phyloP scores from a whole-genome alignment of 2,888 invertebrate species.

The Ophonus ardosiacus region DNA sequence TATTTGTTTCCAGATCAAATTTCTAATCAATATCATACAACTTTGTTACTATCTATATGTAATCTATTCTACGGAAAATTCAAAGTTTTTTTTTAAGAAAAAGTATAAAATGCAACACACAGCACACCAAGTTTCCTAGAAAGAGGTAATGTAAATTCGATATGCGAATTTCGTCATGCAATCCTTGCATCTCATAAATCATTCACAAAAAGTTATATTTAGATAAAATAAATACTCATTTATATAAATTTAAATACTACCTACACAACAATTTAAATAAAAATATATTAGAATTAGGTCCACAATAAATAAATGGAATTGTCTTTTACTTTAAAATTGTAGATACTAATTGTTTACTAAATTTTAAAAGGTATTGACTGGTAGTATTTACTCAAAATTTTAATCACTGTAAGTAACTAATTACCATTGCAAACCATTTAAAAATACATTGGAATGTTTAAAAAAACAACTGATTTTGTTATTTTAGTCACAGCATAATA shows the following conservation, averaged over 20 bases:
- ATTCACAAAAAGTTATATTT: slow-evolving; percentile 20
- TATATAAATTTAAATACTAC: background rate
- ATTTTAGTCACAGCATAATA: too few relatives aligned
- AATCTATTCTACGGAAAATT: background rate
- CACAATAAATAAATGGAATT: too few relatives aligned
- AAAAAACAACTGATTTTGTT: too few relatives aligned
- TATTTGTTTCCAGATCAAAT: slow-evolving; percentile 18
- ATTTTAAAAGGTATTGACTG: too few relatives aligned
- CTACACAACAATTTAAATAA: background rate
- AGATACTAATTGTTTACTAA: too few relatives aligned
- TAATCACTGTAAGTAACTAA: too few relatives aligned
- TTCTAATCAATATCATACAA: background rate
- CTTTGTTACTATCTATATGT: background rate
- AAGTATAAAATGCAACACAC: background rate
- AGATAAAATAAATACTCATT: background rate
- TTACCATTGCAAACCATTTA: too few relatives aligned
- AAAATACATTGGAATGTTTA: too few relatives aligned
- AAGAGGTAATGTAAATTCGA: slow-evolving; percentile 12
- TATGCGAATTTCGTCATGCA: slow-evolving; percentile 38
- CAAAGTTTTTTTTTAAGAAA: background rate
- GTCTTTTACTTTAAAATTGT: too few relatives aligned
- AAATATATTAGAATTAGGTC: too few relatives aligned
- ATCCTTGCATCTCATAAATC: slow-evolving; percentile 29
- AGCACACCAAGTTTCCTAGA: background rate
- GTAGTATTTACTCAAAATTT: too few relatives aligned